phyloP scores from a whole-genome alignment of 2,888 invertebrate species.

The Didymodactylos carnosus region DNA sequence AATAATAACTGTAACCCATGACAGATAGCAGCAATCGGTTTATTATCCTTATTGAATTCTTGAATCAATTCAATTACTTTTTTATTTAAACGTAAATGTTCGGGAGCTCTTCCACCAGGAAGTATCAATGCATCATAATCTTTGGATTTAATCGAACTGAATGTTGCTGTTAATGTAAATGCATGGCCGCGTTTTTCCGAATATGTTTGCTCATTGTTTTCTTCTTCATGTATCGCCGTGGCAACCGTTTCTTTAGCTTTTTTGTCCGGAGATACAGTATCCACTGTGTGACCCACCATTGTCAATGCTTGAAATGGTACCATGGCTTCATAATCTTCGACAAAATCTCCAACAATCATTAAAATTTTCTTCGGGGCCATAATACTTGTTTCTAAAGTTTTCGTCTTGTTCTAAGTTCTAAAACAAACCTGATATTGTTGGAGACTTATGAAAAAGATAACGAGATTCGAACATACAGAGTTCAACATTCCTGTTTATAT shows the following conservation, averaged over 20 bases:
- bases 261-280: neutral
- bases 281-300: neutral
- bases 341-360: neutral
- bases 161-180: neutral
- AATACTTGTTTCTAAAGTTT: too few relatives aligned
- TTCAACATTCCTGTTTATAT: too few relatives aligned
- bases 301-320: neutral
- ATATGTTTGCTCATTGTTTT: neutral
- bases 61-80: constrained; percentile 22
- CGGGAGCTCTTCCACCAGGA: constrained; percentile 26
- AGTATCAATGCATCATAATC: constrained; percentile 23
- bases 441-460: too few relatives aligned
- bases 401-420: too few relatives aligned
- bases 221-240: neutral
- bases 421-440: too few relatives aligned
- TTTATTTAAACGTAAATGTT: constrained; percentile 23
- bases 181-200: neutral
- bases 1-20: neutral
- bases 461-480: too few relatives aligned
- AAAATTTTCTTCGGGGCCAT: neutral
- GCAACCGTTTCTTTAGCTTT: neutral
- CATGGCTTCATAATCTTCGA: neutral
- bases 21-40: neutral
- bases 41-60: constrained; percentile 1
- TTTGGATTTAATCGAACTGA: constrained; percentile 13